Conservation (phyloP, 2,888 invertebrate species). For the Idaea dimidiata region DNA sequence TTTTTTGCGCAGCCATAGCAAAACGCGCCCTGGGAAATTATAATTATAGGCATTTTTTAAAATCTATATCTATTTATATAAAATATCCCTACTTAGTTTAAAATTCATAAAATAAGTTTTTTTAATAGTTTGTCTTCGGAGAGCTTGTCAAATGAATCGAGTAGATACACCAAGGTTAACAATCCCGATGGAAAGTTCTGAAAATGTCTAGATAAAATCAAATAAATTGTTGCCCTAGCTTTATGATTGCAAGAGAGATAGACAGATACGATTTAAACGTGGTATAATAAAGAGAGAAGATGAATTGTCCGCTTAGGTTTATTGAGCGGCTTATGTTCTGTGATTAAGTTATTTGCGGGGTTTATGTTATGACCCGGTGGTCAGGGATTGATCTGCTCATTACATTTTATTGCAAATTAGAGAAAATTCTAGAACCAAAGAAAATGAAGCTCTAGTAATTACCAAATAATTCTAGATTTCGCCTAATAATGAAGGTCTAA, state of each 20-base stretch:
- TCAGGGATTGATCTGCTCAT: not conserved
- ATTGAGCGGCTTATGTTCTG: constrained; percentile 58
- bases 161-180: not conserved
- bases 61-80: too few relatives aligned
- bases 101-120: too few relatives aligned
- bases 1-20: too few relatives aligned
- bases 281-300: constrained; percentile 32
- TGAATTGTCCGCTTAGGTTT: constrained; percentile 53
- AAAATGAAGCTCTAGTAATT: too few relatives aligned
- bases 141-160: too few relatives aligned
- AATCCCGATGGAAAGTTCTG: not conserved
- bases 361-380: constrained; percentile 12
- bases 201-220: not conserved
- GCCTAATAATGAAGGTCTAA: too few relatives aligned
- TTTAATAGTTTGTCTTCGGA: too few relatives aligned
- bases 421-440: not conserved
- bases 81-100: too few relatives aligned
- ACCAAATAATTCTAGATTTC: too few relatives aligned
- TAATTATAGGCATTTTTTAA: too few relatives aligned
- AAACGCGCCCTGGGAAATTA: too few relatives aligned
- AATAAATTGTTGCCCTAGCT: not conserved
- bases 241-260: constrained; percentile 18
- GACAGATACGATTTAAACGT: constrained; percentile 20
- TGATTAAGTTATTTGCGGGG: constrained; percentile 34
- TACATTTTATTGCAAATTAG: not conserved